Percentiles rank a stretch among this genome's conserved stretches.
These are phyloP conservation scores for Cheilosia soror DNA, from an alignment of 2,888 invertebrate species.

Conservation along the genomic window DNA sequence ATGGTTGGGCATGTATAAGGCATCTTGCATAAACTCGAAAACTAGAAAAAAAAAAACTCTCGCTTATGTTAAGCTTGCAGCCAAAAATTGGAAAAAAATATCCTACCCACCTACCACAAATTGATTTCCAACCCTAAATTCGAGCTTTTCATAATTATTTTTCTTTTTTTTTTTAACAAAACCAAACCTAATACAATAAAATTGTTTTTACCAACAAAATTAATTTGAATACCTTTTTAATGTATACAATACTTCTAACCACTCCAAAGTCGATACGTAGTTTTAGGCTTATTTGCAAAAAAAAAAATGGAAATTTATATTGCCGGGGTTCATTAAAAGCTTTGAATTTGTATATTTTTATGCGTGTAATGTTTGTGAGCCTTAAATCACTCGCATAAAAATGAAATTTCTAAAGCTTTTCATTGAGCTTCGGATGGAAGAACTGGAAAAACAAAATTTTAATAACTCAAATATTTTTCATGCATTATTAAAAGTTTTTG, in stretches of 20 bases:
- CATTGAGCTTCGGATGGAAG: constrained; percentile 36
- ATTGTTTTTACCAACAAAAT: background rate
- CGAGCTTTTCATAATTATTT: background rate
- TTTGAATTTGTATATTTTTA: constrained; percentile 57
- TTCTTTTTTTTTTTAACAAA: background rate
- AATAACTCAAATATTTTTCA: constrained; percentile 25
- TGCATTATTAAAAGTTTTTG: constrained; percentile 53
- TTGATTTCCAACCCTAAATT: background rate
- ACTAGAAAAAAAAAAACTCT: constrained; percentile 2
- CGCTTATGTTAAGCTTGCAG: constrained; percentile 11
- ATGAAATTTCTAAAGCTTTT: constrained; percentile 58
- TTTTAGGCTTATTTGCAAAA: constrained; percentile 82
- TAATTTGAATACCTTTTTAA: constrained; percentile 14
- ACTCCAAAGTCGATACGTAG: constrained; percentile 84
- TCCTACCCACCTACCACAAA: background rate
- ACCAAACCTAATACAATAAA: background rate
- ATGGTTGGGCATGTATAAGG: constrained; percentile 15
- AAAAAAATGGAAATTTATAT: constrained; percentile 12
- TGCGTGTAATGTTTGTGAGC: background rate
- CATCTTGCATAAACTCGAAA: background rate
- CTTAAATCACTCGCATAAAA: constrained; percentile 39
- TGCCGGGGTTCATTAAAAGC: constrained; percentile 54
- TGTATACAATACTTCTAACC: constrained; percentile 51
- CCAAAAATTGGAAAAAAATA: constrained; percentile 3
- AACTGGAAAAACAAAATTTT: constrained; percentile 3